phyloP scores from a whole-genome alignment of 2,888 invertebrate genomes.

The Ligdia adustata region DNA sequence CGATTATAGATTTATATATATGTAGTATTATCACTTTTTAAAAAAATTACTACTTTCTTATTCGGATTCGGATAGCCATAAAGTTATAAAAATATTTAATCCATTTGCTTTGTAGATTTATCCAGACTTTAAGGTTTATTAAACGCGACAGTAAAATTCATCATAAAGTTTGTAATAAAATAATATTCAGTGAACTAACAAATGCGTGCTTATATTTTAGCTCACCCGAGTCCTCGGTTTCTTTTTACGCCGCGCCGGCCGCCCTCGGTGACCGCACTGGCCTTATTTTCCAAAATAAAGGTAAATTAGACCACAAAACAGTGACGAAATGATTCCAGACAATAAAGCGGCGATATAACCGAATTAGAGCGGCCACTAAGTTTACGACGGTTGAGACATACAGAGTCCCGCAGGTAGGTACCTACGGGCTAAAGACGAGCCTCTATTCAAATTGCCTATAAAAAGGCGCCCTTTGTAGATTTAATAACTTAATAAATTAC shows the following conservation, averaged over 20 bases:
- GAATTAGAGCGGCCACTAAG: constrained; percentile 39
- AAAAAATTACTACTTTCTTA: no score
- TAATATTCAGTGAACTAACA: background rate
- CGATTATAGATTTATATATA: no score
- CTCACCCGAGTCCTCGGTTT: background rate
- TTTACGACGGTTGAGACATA: constrained; percentile 36
- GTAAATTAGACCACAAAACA: constrained; percentile 36
- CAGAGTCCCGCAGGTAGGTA: constrained; percentile 24
- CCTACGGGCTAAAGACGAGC: constrained; percentile 32
- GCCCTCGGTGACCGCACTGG: background rate
- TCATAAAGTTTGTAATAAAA: background rate
- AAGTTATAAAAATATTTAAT: no score
- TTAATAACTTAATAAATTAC: constrained; percentile 41
- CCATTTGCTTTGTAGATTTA: no score
- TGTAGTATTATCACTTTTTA: no score
- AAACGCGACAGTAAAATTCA: no score
- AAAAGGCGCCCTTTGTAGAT: constrained; percentile 36
- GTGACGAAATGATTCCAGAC: constrained; percentile 37
- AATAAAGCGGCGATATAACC: constrained; percentile 38
- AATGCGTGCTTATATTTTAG: background rate
- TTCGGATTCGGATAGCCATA: no score
- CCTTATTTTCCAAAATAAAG: constrained; percentile 29
- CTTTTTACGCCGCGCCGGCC: background rate
- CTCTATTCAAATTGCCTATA: constrained; percentile 41
- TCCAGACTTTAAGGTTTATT: no score